Conservation (phyloP, 2,888 invertebrate genomes). For the Cynaeus angustus region DNA sequence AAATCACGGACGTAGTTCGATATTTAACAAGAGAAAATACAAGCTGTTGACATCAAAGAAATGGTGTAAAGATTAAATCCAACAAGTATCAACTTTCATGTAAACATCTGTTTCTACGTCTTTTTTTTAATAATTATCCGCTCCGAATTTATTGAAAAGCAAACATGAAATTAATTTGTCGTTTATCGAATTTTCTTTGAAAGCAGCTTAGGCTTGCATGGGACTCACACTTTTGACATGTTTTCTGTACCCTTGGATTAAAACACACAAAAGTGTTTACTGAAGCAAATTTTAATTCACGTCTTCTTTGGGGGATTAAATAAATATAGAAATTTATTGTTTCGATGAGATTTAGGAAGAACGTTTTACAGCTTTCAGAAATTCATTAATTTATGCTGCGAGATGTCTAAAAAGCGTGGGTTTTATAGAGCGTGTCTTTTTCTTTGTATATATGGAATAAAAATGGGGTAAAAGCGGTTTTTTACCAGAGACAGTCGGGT, state of each 20-base stretch:
- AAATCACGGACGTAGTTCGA: too few relatives aligned
- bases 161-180: slow-evolving; percentile 4
- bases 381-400: neutral
- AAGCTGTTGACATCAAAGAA: slow-evolving; percentile 30
- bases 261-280: neutral
- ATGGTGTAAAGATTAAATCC: slow-evolving; percentile 28
- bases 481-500: too few relatives aligned
- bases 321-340: neutral
- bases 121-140: slow-evolving; percentile 24
- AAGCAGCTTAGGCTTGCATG: too few relatives aligned
- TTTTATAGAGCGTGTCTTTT: too few relatives aligned
- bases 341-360: slow-evolving; percentile 5
- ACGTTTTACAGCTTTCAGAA: neutral
- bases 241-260: too few relatives aligned
- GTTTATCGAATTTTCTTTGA: too few relatives aligned
- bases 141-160: slow-evolving; percentile 16
- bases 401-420: neutral
- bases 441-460: too few relatives aligned
- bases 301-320: neutral
- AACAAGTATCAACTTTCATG: slow-evolving; percentile 37
- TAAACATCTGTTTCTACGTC: slow-evolving; percentile 35
- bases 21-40: too few relatives aligned
- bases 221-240: too few relatives aligned
- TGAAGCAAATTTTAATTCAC: neutral
- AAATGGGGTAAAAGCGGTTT: too few relatives aligned